phyloP scores from a whole-genome alignment of 2,797 vertebrate genomes.

The Mus minutoides region DNA sequence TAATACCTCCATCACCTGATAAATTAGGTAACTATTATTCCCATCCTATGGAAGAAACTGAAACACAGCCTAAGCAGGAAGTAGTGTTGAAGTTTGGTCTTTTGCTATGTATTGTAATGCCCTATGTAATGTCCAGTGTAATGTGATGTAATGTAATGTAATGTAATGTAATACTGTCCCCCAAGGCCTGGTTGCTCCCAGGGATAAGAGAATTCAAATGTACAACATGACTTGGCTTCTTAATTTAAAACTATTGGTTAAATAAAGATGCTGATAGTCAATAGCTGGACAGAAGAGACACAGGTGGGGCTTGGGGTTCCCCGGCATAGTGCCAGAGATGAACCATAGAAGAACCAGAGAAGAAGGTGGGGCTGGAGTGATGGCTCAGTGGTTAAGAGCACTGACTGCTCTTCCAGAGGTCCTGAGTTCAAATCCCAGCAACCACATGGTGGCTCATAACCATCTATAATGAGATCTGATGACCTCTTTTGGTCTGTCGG shows the following conservation, averaged over 20 bases:
- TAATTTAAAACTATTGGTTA: background rate
- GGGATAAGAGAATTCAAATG: background rate
- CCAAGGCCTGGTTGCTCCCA: background rate
- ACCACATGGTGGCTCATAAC: too few relatives aligned
- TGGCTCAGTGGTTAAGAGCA: too few relatives aligned
- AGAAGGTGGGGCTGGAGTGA: too few relatives aligned
- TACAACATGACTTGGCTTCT: background rate
- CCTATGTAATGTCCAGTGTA: background rate
- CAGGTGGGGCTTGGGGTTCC: too few relatives aligned
- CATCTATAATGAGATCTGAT: too few relatives aligned
- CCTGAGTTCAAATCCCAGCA: too few relatives aligned
- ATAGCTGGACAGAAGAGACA: background rate
- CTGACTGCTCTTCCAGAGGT: too few relatives aligned
- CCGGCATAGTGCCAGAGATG: background rate
- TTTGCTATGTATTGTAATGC: background rate
- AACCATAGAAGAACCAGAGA: background rate
- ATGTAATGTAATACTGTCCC: background rate
- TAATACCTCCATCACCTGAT: background rate
- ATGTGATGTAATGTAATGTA: too few relatives aligned
- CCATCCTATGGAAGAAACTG: conserved; percentile 9
- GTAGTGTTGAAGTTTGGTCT: background rate
- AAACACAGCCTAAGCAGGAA: background rate
- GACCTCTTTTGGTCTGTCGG: too few relatives aligned
- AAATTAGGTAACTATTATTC: background rate
- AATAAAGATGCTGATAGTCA: background rate